Conservation (phyloP, 2,113 vertebrate genomes). For the Morone saxatilis region DNA sequence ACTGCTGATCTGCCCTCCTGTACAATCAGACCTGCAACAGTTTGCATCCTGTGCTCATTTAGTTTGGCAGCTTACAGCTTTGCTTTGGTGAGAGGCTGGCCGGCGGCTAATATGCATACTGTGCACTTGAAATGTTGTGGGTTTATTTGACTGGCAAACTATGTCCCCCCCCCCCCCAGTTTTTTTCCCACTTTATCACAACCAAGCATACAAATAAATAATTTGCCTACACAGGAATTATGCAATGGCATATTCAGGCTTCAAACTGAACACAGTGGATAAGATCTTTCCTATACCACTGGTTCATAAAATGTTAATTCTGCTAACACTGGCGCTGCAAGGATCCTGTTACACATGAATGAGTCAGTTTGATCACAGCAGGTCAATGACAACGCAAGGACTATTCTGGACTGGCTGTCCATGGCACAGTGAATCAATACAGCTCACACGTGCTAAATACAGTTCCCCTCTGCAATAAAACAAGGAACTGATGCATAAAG, state of each 20-base stretch:
- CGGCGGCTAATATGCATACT: neutral
- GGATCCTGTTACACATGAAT: slow-evolving; percentile 23
- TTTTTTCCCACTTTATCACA: neutral
- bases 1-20: slow-evolving; percentile 16
- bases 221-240: neutral
- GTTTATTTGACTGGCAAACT: slow-evolving; percentile 49
- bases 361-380: neutral
- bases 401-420: neutral
- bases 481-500: neutral
- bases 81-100: neutral
- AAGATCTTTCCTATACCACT: neutral
- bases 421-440: slow-evolving; percentile 7
- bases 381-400: slow-evolving; percentile 1
- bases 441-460: neutral
- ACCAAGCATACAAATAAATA: neutral
- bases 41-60: slow-evolving; percentile 11
- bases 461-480: neutral
- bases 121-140: neutral
- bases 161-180: neutral
- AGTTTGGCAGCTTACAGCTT: slow-evolving; percentile 38
- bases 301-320: slow-evolving; percentile 2
- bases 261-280: neutral
- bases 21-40: neutral
- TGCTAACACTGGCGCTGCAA: neutral
- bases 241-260: neutral